These are phyloP conservation scores for Gallinago solitaria DNA, from an alignment of 2,797 vertebrate genomes.

Conservation along the genomic window DNA sequence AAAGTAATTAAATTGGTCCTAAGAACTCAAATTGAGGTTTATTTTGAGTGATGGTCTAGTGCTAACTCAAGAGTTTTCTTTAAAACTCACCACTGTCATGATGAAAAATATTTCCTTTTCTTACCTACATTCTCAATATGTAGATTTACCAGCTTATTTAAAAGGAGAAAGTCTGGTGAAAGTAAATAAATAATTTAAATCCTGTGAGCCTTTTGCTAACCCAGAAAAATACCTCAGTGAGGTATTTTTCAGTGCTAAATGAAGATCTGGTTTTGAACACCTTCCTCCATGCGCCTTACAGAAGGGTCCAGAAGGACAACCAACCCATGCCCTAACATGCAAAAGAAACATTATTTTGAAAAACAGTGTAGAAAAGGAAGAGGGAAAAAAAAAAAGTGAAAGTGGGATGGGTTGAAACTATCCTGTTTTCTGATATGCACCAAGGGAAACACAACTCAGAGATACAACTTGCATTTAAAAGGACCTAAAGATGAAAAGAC, in stretches of 20 bases:
- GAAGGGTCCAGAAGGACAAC: not conserved
- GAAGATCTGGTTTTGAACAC: not conserved
- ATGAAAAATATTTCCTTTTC: not conserved
- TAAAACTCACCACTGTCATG: not conserved
- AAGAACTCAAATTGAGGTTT: not conserved
- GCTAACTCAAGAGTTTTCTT: not conserved
- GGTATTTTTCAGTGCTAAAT: not conserved
- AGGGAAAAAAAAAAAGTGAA: not conserved
- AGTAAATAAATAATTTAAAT: not conserved
- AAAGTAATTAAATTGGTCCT: conserved; percentile 12
- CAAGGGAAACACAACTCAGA: not conserved
- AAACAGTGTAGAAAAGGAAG: not conserved
- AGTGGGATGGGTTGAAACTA: not conserved
- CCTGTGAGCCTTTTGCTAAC: not conserved
- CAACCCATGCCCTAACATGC: fast-evolving
- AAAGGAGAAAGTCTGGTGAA: not conserved
- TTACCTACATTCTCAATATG: not conserved
- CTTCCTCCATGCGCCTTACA: not conserved
- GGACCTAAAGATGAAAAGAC: not conserved
- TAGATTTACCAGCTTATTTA: not conserved
- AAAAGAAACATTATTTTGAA: not conserved
- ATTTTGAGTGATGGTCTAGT: not conserved
- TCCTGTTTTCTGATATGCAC: not conserved
- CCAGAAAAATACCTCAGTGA: not conserved
- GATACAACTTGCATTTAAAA: not conserved